Evolutionary conservation across 2,113 vertebrate species (phyloP).

Genomic region (Hemicordylus capensis): DNA sequence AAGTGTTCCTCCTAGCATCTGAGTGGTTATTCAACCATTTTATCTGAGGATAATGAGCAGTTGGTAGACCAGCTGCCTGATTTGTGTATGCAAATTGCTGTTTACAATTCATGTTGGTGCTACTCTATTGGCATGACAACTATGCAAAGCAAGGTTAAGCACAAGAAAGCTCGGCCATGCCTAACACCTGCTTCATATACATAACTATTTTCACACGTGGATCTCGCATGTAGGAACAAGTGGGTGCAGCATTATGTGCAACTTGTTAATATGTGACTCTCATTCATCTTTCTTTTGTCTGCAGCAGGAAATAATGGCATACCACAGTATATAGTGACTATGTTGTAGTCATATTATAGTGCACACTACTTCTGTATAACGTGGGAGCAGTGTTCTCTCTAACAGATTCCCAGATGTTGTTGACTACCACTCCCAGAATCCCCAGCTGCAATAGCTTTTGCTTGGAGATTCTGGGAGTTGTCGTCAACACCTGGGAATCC

Average conservation of each 20-base stretch:
- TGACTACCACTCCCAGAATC: too few species aligned
- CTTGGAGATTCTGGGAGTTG: too few species aligned
- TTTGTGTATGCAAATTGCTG: conserved; percentile 12
- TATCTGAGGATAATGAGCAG: not conserved
- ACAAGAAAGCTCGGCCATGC: not conserved
- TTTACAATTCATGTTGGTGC: conserved; percentile 16
- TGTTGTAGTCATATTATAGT: too few species aligned
- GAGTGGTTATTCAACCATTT: conserved; percentile 2
- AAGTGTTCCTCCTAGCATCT: conserved; percentile 9
- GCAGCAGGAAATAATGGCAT: not conserved
- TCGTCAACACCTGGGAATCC: too few species aligned
- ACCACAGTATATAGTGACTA: not conserved
- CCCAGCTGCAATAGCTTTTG: too few species aligned
- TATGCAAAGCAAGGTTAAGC: not conserved
- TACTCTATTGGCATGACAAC: not conserved
- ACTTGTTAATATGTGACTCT: not conserved
- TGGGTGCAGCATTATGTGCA: not conserved
- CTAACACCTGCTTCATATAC: not conserved
- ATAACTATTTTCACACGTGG: not conserved
- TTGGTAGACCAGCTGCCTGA: conserved; percentile 11
- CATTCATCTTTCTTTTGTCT: not conserved
- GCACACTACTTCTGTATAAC: not conserved
- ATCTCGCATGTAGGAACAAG: not conserved
- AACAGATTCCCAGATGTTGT: too few species aligned
- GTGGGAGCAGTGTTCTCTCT: too few species aligned